phyloP scores from a whole-genome alignment of 2,113 vertebrate genomes.

The Hippocampus mohnikei region DNA sequence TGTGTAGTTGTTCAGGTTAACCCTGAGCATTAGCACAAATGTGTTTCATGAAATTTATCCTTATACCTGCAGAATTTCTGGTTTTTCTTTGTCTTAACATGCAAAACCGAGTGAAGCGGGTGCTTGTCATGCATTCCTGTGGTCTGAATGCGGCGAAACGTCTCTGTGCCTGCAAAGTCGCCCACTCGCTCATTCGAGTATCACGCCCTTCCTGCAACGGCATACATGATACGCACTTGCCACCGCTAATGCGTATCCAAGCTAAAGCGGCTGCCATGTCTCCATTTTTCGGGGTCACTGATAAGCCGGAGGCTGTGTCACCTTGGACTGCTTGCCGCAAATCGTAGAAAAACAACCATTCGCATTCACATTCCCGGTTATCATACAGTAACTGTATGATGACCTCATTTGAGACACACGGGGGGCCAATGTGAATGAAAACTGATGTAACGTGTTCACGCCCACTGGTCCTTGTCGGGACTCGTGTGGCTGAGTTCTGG shows the following conservation, averaged over 20 bases:
- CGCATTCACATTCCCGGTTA: not conserved
- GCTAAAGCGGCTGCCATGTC: not conserved
- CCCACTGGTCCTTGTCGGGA: no score
- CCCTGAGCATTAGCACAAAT: not conserved
- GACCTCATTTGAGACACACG: no score
- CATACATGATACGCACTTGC: not conserved
- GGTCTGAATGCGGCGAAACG: constrained; percentile 62
- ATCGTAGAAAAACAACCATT: not conserved
- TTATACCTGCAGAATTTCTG: not conserved
- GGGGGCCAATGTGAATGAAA: no score
- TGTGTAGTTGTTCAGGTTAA: not conserved
- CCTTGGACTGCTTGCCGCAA: no score
- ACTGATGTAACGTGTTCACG: no score
- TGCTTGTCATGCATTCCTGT: constrained; percentile 24
- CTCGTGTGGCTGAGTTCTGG: no score
- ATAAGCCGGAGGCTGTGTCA: no score
- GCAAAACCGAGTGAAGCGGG: constrained; percentile 13
- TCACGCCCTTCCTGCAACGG: not conserved
- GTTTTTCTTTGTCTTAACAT: constrained; percentile 6
- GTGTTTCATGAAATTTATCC: not conserved
- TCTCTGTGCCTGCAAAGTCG: constrained; percentile 37
- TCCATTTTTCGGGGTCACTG: not conserved
- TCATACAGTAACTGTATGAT: no score
- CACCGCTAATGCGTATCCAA: not conserved
- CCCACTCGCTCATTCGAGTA: constrained; percentile 41